Percentiles rank a stretch among this genome's conserved stretches.
Evolutionary conservation across 2,888 invertebrate genomes (phyloP).

Genomic region (Stenurella melanura): DNA sequence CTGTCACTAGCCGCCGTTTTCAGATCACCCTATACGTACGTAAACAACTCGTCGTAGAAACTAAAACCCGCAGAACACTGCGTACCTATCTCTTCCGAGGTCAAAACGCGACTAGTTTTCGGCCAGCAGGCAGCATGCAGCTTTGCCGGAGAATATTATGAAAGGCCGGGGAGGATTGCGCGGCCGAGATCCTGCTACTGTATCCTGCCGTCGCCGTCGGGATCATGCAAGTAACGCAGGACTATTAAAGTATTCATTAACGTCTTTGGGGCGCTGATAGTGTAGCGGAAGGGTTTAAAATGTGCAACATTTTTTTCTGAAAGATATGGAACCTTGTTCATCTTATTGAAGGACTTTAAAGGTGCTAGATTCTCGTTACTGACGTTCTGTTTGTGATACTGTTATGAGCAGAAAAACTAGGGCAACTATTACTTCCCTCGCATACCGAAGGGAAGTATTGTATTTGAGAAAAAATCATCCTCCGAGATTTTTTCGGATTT

Average conservation of each 20-base stretch:
- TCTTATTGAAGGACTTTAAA: too few relatives aligned
- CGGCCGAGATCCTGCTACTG: conserved; percentile 35
- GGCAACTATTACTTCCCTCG: too few relatives aligned
- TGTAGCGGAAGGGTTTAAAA: too few relatives aligned
- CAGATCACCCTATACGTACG: background rate
- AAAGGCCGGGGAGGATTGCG: conserved; percentile 34
- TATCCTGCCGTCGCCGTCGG: conserved; percentile 17
- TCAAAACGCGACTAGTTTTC: conserved; percentile 31
- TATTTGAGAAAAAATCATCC: too few relatives aligned
- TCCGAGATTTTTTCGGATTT: too few relatives aligned
- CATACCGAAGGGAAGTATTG: too few relatives aligned
- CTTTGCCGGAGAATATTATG: conserved; percentile 31
- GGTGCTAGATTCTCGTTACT: too few relatives aligned
- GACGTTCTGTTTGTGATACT: too few relatives aligned
- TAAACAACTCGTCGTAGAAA: conserved; percentile 22
- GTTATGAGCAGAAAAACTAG: too few relatives aligned
- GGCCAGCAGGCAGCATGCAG: conserved; percentile 14
- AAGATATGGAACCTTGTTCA: too few relatives aligned
- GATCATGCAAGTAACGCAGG: conserved; percentile 25
- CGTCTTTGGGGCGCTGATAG: background rate
- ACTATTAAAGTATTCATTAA: conserved; percentile 14
- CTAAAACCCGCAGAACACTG: background rate
- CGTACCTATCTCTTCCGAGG: conserved; percentile 28
- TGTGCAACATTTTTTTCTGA: too few relatives aligned
- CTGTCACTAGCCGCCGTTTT: background rate